Evolutionary conservation across 2,888 invertebrate species (phyloP).

Genomic region (Thecocarcelia acutangulata): DNA sequence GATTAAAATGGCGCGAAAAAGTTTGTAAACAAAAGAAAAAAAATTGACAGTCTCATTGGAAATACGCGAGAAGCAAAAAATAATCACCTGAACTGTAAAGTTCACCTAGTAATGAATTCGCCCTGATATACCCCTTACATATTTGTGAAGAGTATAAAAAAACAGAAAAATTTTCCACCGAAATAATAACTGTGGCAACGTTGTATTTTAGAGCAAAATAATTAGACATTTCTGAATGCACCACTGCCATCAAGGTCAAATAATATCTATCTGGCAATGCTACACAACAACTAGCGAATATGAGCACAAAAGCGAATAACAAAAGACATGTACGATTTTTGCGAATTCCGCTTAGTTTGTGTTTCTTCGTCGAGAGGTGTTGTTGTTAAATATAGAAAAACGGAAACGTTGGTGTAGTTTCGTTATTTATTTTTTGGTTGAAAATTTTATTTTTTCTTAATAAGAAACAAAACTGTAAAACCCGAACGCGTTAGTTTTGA

Average conservation of each 20-base stretch:
- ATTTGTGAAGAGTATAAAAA: too few relatives aligned
- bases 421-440: slow-evolving; percentile 63
- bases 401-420: slow-evolving; percentile 49
- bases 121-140: too few relatives aligned
- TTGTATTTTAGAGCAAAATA: background rate
- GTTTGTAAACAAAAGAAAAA: too few relatives aligned
- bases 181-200: background rate
- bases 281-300: slow-evolving; percentile 30
- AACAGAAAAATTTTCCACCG: too few relatives aligned
- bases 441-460: slow-evolving; percentile 59
- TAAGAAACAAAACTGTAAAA: slow-evolving; percentile 49
- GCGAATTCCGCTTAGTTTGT: slow-evolving; percentile 60
- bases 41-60: too few relatives aligned
- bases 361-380: slow-evolving; percentile 64
- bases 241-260: slow-evolving; percentile 7
- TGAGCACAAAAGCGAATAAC: slow-evolving; percentile 11
- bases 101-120: too few relatives aligned
- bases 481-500: slow-evolving; percentile 28
- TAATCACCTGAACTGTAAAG: too few relatives aligned
- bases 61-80: too few relatives aligned
- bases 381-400: slow-evolving; percentile 45
- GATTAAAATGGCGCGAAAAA: too few relatives aligned
- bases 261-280: slow-evolving; percentile 39
- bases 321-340: slow-evolving; percentile 45
- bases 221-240: too few relatives aligned